These are phyloP conservation scores for Mungos mungo DNA, from an alignment of 2,113 vertebrate genomes.

Conservation along the genomic window DNA sequence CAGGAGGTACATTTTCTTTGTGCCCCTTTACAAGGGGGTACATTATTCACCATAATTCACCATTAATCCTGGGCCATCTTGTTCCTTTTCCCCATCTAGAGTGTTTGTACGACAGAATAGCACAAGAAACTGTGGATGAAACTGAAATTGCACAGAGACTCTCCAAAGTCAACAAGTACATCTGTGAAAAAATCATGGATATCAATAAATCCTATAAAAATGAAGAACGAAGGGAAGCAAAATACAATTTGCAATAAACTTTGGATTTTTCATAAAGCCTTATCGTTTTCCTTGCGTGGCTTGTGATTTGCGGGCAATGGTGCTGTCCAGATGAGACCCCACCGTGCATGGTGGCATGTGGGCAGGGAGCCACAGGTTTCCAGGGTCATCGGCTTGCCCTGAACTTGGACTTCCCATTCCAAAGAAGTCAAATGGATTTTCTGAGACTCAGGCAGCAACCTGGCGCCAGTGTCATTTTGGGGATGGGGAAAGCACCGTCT, in stretches of 20 bases:
- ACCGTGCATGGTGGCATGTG: fast-evolving
- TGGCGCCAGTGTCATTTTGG: background rate
- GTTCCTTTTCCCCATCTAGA: constrained; percentile 85
- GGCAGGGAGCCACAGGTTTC: background rate
- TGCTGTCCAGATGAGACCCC: background rate
- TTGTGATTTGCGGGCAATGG: constrained; percentile 66
- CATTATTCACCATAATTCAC: background rate
- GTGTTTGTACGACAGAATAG: constrained; percentile 99
- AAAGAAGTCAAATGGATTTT: constrained; percentile 51
- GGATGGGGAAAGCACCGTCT: background rate
- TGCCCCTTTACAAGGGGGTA: background rate
- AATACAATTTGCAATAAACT: constrained; percentile 92
- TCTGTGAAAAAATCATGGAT: constrained; percentile 99
- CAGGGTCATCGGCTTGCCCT: background rate
- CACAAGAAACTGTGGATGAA: constrained; percentile 98
- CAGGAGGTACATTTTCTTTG: background rate
- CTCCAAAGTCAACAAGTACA: constrained; percentile 99
- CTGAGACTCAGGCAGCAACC: constrained; percentile 7
- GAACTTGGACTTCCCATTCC: constrained; percentile 49
- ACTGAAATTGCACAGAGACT: constrained; percentile 99
- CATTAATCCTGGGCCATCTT: constrained; percentile 66
- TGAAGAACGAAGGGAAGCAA: constrained; percentile 98
- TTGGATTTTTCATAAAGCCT: constrained; percentile 88
- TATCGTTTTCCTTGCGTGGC: constrained; percentile 83
- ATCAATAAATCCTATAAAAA: constrained; percentile 99